Conservation (phyloP, 2,113 vertebrate species). For the Connochaetes taurinus region DNA sequence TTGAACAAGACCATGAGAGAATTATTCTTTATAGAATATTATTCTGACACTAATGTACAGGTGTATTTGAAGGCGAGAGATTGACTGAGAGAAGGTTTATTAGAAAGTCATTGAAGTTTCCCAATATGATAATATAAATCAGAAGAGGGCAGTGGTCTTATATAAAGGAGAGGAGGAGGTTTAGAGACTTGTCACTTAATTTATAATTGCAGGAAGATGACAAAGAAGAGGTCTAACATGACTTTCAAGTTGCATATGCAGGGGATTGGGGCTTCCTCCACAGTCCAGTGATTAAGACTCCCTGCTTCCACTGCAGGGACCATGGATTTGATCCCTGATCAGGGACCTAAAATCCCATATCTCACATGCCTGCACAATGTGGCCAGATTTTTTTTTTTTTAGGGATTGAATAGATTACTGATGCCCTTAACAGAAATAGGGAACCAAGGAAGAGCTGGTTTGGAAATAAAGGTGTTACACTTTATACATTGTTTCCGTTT, state of each 20-base stretch:
- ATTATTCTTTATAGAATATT: background rate
- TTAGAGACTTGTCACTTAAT: background rate
- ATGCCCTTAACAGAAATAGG: background rate
- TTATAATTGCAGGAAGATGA: background rate
- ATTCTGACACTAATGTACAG: background rate
- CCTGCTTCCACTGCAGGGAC: background rate
- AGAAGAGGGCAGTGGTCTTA: background rate
- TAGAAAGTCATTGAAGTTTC: background rate
- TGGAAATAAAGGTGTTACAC: background rate
- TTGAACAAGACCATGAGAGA: background rate
- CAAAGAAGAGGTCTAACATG: background rate
- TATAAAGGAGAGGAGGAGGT: background rate
- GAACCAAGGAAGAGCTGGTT: background rate
- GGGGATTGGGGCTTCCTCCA: background rate
- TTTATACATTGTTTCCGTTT: background rate
- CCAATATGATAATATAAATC: background rate
- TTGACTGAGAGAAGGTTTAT: background rate
- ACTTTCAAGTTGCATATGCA: background rate
- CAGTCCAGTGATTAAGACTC: background rate
- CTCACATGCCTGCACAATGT: background rate
- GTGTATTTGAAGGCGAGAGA: background rate
- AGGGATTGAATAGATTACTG: background rate
- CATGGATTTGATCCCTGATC: background rate
- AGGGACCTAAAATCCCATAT: background rate
- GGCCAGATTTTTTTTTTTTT: background rate